These are phyloP conservation scores for Oeneis ivallda DNA, from an alignment of 2,888 invertebrate genomes.

Conservation along the genomic window DNA sequence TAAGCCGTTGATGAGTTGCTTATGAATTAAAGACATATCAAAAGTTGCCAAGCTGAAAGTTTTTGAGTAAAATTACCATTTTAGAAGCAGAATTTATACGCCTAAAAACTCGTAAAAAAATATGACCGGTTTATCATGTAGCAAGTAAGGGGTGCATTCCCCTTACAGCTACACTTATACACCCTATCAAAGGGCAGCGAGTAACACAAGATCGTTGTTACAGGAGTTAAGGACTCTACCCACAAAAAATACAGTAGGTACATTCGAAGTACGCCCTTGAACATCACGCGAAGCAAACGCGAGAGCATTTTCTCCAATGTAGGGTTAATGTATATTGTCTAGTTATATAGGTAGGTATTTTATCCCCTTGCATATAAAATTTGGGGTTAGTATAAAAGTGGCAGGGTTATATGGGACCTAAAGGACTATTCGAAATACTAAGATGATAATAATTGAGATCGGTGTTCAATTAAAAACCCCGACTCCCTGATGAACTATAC, in stretches of 20 bases:
- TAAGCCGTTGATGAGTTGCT: no score
- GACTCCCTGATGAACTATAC: constrained; percentile 1
- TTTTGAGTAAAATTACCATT: no score
- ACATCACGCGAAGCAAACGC: constrained; percentile 46
- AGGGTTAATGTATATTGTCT: constrained; percentile 24
- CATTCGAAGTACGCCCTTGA: constrained; percentile 41
- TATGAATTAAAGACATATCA: no score
- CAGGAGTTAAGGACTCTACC: constrained; percentile 46
- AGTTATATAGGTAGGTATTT: constrained; percentile 4
- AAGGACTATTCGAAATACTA: neutral
- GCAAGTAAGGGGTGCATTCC: constrained; percentile 22
- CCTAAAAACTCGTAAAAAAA: neutral
- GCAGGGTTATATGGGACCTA: neutral
- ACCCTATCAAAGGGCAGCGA: constrained; percentile 46
- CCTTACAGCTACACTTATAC: constrained; percentile 42
- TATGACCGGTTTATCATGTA: constrained; percentile 14
- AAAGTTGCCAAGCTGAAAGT: no score
- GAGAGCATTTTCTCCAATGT: constrained; percentile 38
- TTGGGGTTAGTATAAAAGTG: constrained; percentile 4
- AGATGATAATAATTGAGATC: constrained; percentile 16
- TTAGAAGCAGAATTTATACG: neutral
- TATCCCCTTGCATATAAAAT: constrained; percentile 4
- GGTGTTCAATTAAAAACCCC: constrained; percentile 9
- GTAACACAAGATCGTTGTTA: constrained; percentile 52
- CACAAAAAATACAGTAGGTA: constrained; percentile 47